Evolutionary conservation across 2,888 invertebrate genomes (phyloP).

Genomic region (Ormyrus rosae): DNA sequence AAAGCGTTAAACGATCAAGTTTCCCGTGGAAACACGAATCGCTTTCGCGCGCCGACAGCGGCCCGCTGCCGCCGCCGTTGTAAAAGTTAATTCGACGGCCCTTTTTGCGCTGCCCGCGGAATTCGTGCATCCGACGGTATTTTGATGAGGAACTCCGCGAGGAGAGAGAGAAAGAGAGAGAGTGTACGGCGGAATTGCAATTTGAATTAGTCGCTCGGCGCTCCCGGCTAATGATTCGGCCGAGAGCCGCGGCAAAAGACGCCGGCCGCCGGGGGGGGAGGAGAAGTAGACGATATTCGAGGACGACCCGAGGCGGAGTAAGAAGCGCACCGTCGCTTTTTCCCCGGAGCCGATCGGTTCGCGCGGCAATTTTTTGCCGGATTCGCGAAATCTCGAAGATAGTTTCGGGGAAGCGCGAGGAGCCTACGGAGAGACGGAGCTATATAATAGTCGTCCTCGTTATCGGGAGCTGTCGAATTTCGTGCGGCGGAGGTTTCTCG

Average conservation of each 20-base stretch:
- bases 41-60: slow-evolving; percentile 9
- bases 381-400: slow-evolving; percentile 11
- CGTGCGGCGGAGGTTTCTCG: neutral
- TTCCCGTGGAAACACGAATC: slow-evolving; percentile 52
- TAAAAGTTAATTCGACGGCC: slow-evolving; percentile 69
- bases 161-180: too few relatives aligned
- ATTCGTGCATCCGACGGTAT: slow-evolving; percentile 69
- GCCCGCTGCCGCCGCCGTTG: slow-evolving; percentile 33
- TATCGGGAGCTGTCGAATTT: neutral
- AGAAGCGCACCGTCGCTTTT: slow-evolving; percentile 15
- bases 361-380: neutral
- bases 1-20: slow-evolving; percentile 41
- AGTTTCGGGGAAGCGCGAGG: too few relatives aligned
- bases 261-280: slow-evolving; percentile 55
- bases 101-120: slow-evolving; percentile 60
- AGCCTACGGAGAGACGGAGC: too few relatives aligned
- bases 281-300: slow-evolving; percentile 35
- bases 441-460: slow-evolving; percentile 25
- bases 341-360: neutral
- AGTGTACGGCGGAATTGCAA: slow-evolving; percentile 68
- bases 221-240: slow-evolving; percentile 73
- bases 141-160: slow-evolving; percentile 70
- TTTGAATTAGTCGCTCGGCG: slow-evolving; percentile 74
- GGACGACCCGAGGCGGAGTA: neutral
- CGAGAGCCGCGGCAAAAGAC: slow-evolving; percentile 29